Percentiles rank a stretch among this genome's conserved stretches.
Conservation (phyloP, 2,888 invertebrate genomes). For the Ferrisia virgata region DNA sequence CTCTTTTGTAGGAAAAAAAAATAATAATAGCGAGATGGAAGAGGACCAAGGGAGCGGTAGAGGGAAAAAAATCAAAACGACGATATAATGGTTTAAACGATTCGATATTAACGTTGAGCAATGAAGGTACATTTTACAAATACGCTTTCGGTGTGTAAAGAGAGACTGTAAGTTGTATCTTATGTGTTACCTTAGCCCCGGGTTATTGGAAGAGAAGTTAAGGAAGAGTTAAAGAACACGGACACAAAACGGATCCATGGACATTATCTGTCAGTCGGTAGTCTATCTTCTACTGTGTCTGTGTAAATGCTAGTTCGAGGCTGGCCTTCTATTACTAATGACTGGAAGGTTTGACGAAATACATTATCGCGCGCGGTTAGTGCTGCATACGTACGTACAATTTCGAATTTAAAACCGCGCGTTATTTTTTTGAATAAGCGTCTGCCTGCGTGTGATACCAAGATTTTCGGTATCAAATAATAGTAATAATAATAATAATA, state of each 20-base stretch:
- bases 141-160: constrained; percentile 31
- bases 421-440: neutral
- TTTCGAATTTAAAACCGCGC: constrained; percentile 1
- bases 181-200: constrained; percentile 23
- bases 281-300: constrained; percentile 42
- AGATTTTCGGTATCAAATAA: neutral
- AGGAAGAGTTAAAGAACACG: constrained; percentile 37
- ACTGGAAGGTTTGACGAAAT: constrained; percentile 30
- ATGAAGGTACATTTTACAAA: constrained; percentile 25
- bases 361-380: constrained; percentile 33
- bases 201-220: constrained; percentile 39
- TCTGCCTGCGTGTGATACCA: neutral
- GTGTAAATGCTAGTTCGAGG: constrained; percentile 43
- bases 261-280: constrained; percentile 45
- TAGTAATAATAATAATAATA: too few relatives aligned
- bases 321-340: constrained; percentile 43
- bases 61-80: constrained; percentile 15
- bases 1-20: neutral
- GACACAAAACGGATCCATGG: constrained; percentile 45
- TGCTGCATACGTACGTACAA: neutral
- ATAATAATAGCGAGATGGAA: neutral
- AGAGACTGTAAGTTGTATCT: constrained; percentile 34
- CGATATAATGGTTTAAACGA: constrained; percentile 26
- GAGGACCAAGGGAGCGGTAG: neutral
- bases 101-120: constrained; percentile 25